phyloP scores from a whole-genome alignment of 2,797 vertebrate genomes.

The Mormyrops attenuatus region DNA sequence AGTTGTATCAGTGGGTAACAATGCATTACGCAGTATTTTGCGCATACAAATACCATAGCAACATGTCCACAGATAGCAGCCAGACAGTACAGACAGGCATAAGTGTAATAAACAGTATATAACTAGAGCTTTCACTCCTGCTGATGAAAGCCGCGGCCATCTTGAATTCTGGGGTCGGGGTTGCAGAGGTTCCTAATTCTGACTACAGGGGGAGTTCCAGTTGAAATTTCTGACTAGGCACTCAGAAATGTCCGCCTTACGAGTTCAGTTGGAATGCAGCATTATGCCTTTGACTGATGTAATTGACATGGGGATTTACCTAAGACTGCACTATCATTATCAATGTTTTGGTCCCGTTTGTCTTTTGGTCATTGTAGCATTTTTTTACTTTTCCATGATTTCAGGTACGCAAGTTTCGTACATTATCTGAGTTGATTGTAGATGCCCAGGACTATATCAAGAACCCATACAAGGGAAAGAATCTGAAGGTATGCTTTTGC shows the following conservation, averaged over 20 bases:
- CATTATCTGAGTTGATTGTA: constrained; percentile 73
- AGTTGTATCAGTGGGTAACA: neutral
- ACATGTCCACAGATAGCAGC: neutral
- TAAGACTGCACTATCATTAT: neutral
- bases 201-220: neutral
- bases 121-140: neutral
- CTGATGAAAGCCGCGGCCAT: neutral
- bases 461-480: constrained; percentile 63
- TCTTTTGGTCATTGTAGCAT: neutral
- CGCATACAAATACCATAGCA: neutral
- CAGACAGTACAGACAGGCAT: neutral
- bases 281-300: neutral
- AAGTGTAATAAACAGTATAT: neutral
- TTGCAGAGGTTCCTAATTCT: neutral
- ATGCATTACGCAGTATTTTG: neutral
- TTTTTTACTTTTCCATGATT: neutral
- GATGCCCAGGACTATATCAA: constrained; percentile 71
- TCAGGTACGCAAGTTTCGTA: constrained; percentile 77
- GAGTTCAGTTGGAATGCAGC: neutral
- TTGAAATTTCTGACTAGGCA: neutral
- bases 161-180: neutral
- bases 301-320: neutral
- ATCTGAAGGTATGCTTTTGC: constrained; percentile 58
- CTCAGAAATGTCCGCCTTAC: neutral
- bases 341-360: neutral